Conservation (phyloP, 92 coral and sea anemone species). For the Epizoanthus stellaris region DNA sequence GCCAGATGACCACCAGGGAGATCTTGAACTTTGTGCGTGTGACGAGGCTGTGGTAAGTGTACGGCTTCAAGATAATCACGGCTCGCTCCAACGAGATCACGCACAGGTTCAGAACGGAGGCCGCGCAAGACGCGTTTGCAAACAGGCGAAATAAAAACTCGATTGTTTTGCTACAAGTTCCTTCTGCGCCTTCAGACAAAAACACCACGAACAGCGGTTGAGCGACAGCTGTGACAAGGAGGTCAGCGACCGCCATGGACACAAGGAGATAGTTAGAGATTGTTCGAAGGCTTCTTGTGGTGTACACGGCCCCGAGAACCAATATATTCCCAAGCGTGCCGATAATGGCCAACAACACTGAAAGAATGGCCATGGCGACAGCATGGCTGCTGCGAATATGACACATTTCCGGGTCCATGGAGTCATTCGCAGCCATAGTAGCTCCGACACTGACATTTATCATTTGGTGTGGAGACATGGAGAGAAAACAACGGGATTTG, state of each 20-base stretch:
- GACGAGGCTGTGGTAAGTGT: conserved; percentile 52
- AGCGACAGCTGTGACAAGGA: conserved; percentile 72
- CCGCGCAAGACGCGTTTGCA: conserved; percentile 78
- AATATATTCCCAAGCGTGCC: conserved; percentile 83
- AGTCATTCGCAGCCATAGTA: background rate
- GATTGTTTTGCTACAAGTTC: conserved; percentile 54
- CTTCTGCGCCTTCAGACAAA: conserved; percentile 62
- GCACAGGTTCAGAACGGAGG: conserved; percentile 78
- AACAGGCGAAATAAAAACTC: conserved; percentile 72
- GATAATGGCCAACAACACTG: conserved; percentile 64
- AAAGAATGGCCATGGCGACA: conserved; percentile 53
- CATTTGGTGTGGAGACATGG: background rate
- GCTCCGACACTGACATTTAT: background rate
- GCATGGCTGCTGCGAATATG: conserved; percentile 46
- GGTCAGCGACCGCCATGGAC: conserved; percentile 76
- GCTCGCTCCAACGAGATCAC: conserved; percentile 79
- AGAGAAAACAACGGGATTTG: background rate
- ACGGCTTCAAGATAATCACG: conserved; percentile 67
- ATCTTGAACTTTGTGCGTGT: conserved; percentile 63
- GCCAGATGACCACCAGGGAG: conserved; percentile 60
- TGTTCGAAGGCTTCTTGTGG: conserved; percentile 69
- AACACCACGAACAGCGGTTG: conserved; percentile 81
- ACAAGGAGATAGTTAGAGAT: conserved; percentile 75
- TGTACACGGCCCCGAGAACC: conserved; percentile 77
- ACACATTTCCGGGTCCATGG: background rate